Percentiles rank a stretch among this genome's conserved stretches.
Evolutionary conservation across 2,113 vertebrate species (phyloP).

Genomic region (Edolisoma coerulescens): DNA sequence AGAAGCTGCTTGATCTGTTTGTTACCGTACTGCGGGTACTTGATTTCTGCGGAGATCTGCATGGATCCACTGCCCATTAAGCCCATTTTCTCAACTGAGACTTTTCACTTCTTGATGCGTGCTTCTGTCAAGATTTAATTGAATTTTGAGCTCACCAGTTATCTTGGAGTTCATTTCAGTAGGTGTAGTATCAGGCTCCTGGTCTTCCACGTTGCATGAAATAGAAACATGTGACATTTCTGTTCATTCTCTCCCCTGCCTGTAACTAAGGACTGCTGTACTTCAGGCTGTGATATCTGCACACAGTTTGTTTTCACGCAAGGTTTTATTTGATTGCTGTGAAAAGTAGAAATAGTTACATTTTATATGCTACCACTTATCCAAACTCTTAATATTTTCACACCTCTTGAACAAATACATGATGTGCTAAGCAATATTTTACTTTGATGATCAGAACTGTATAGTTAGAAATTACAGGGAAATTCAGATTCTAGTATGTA

Average conservation of each 20-base stretch:
- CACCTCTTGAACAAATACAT: not conserved
- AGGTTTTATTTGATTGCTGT: not conserved
- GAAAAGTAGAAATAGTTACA: not conserved
- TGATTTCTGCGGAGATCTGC: not conserved
- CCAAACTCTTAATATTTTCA: not conserved
- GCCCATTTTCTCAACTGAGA: not conserved
- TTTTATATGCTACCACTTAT: not conserved
- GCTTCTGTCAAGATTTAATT: not conserved
- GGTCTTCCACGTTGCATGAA: not conserved
- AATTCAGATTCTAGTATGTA: not conserved
- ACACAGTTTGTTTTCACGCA: not conserved
- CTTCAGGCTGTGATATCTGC: not conserved
- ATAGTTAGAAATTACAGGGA: not conserved
- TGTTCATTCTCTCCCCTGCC: not conserved
- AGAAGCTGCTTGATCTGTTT: not conserved
- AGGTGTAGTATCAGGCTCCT: not conserved
- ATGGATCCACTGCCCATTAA: not conserved
- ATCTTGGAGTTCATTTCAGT: not conserved
- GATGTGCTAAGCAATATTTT: not conserved
- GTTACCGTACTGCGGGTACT: not conserved
- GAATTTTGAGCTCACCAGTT: not conserved
- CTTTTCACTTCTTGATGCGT: not conserved
- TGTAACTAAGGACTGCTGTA: not conserved
- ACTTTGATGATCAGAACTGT: not conserved
- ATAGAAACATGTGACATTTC: not conserved